phyloP scores from a whole-genome alignment of 2,888 invertebrate species.

The Cordylochernes scorpioides region DNA sequence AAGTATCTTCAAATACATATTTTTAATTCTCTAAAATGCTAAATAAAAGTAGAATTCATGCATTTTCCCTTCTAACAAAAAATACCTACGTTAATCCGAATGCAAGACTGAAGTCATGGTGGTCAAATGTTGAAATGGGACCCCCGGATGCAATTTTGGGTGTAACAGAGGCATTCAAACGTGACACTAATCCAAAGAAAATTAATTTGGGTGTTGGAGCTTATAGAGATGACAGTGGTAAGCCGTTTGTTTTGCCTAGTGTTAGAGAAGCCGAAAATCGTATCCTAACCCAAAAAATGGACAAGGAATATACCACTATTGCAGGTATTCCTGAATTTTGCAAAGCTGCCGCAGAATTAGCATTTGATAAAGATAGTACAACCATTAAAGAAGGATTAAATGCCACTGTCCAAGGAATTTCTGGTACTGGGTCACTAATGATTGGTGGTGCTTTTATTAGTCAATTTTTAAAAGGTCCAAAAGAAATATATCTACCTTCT shows the following conservation, averaged over 20 bases:
- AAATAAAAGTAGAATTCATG: no score
- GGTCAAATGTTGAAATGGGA: slow-evolving; percentile 71
- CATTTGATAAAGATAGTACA: slow-evolving; percentile 49
- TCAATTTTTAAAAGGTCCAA: slow-evolving; percentile 41
- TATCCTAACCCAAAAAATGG: slow-evolving; percentile 37
- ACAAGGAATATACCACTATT: slow-evolving; percentile 88
- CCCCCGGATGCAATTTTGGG: slow-evolving; percentile 95
- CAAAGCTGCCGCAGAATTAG: slow-evolving; percentile 52
- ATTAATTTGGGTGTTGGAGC: slow-evolving; percentile 89
- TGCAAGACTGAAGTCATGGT: no score
- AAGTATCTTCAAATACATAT: no score
- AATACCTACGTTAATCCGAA: no score
- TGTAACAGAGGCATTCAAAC: slow-evolving; percentile 81
- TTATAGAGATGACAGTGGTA: slow-evolving; percentile 87
- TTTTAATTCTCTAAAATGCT: no score
- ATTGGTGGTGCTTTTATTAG: slow-evolving; percentile 61
- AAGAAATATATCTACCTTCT: slow-evolving; percentile 54
- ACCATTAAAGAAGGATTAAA: slow-evolving; percentile 40
- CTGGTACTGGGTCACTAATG: slow-evolving; percentile 87
- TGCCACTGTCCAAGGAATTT: slow-evolving; percentile 51
- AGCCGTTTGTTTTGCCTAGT: slow-evolving; percentile 74
- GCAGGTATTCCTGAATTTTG: slow-evolving; percentile 58
- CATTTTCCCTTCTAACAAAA: no score
- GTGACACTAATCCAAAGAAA: slow-evolving; percentile 66
- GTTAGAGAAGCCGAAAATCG: slow-evolving; percentile 52